These are phyloP conservation scores for Psephotus haematonotus DNA, from an alignment of 2,113 vertebrate genomes.

Conservation along the genomic window DNA sequence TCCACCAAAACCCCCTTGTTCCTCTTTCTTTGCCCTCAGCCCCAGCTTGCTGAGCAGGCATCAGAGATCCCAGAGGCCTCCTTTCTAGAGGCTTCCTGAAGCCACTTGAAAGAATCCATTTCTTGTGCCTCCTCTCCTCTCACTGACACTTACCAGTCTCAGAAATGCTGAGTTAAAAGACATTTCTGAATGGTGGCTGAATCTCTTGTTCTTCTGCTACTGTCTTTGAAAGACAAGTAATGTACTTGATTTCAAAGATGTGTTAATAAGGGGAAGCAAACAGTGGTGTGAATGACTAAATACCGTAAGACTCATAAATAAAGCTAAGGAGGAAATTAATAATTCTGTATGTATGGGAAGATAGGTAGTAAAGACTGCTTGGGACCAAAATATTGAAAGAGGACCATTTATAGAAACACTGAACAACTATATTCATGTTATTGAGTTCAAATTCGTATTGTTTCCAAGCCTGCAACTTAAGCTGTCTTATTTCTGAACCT, in stretches of 20 bases:
- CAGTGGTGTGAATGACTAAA: neutral
- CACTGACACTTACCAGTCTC: neutral
- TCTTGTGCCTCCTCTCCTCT: neutral
- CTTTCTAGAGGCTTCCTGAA: constrained; percentile 42
- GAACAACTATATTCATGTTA: neutral
- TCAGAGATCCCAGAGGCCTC: neutral
- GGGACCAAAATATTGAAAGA: neutral
- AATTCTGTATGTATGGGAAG: neutral
- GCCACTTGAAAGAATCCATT: neutral
- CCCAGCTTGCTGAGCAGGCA: neutral
- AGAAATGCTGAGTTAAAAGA: neutral
- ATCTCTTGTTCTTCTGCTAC: neutral
- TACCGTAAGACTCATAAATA: neutral
- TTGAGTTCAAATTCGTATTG: neutral
- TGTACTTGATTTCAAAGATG: neutral
- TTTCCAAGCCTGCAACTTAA: neutral
- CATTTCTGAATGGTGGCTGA: neutral
- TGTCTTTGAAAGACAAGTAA: neutral
- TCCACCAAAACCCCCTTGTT: neutral
- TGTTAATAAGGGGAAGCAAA: neutral
- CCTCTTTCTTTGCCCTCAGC: neutral
- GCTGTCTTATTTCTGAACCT: neutral
- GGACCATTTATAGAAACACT: neutral
- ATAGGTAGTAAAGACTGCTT: neutral
- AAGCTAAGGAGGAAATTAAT: neutral